Evolutionary conservation across 2,797 vertebrate genomes (phyloP).

Genomic region (Aselliscus stoliczkanus): DNA sequence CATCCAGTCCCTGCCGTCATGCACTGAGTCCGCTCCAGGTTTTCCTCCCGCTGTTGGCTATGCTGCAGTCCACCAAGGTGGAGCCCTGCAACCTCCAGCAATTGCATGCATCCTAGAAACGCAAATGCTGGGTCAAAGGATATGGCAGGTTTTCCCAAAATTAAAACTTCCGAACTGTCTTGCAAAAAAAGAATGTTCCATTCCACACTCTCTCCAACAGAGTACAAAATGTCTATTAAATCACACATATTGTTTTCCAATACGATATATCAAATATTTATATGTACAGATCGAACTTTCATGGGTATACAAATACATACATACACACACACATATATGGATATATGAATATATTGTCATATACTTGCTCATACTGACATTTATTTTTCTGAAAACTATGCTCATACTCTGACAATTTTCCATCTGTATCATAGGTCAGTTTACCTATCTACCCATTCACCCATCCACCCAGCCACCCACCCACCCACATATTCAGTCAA

Average conservation of each 20-base stretch:
- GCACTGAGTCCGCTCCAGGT: neutral
- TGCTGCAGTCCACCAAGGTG: neutral
- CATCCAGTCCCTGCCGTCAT: neutral
- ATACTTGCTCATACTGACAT: neutral
- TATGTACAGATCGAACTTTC: neutral
- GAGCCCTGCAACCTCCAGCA: neutral
- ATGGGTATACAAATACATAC: accelerated
- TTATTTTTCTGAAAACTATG: neutral
- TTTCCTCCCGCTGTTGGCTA: neutral
- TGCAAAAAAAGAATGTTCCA: neutral
- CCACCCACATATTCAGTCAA: neutral
- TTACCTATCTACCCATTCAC: too few relatives aligned
- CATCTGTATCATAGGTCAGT: neutral
- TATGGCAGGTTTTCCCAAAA: neutral
- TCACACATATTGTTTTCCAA: neutral
- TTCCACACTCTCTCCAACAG: neutral
- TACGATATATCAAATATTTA: neutral
- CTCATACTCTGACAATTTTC: neutral
- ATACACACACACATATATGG: too few relatives aligned
- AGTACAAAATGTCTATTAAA: neutral
- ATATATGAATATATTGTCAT: neutral
- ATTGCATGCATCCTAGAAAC: neutral
- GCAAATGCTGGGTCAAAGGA: neutral
- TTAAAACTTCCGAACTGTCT: neutral
- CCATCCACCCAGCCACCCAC: accelerated